These are phyloP conservation scores for Callospermophilus lateralis DNA, from an alignment of 2,113 vertebrate genomes.

Conservation along the genomic window DNA sequence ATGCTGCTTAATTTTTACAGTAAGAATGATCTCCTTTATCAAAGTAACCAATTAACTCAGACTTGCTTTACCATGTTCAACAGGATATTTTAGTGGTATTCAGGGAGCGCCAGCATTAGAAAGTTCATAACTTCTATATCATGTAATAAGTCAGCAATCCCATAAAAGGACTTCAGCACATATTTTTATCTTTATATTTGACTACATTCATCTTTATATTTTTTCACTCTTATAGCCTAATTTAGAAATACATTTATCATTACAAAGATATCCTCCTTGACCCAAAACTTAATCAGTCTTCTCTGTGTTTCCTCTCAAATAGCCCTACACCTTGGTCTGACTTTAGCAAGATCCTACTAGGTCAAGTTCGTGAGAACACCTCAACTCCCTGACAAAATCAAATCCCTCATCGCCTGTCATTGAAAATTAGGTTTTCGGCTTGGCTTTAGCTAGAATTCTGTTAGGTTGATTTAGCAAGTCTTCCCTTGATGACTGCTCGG, in stretches of 20 bases:
- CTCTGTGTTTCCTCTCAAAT: not conserved
- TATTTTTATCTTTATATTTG: not conserved
- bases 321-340: not conserved
- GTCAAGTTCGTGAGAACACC: not conserved
- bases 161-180: not conserved
- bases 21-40: not conserved
- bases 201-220: not conserved
- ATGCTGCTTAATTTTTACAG: not conserved
- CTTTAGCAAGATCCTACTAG: not conserved
- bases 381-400: not conserved
- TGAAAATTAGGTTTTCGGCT: not conserved
- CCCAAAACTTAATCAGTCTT: not conserved
- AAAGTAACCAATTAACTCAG: not conserved
- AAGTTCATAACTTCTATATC: not conserved
- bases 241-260: constrained; percentile 8
- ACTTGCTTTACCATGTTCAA: not conserved
- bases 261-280: not conserved
- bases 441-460: not conserved
- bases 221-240: not conserved
- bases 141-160: not conserved
- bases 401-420: not conserved
- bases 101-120: not conserved
- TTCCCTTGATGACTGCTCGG: rapidly evolving
- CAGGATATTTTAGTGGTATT: not conserved
- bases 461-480: not conserved